Conservation (phyloP, 2,113 vertebrate species). For the Elephantulus edwardii region DNA sequence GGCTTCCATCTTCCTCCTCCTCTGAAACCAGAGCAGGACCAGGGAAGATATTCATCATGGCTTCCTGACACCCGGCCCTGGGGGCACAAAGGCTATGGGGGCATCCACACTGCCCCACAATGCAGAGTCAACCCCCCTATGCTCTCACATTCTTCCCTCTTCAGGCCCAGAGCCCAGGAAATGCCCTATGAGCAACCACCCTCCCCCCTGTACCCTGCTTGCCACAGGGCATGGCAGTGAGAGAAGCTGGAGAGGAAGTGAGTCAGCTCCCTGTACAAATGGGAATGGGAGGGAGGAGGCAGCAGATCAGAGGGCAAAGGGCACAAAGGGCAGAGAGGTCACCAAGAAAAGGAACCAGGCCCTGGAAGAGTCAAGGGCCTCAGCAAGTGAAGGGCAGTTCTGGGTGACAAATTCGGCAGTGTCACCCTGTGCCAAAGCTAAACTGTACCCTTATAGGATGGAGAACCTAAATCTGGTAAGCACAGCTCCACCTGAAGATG, state of each 20-base stretch:
- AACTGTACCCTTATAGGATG: background rate
- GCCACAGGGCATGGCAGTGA: constrained; percentile 48
- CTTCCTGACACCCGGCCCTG: background rate
- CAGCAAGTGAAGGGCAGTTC: background rate
- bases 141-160: background rate
- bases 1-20: background rate
- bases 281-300: constrained; percentile 56
- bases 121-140: background rate
- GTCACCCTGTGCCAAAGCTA: background rate
- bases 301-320: constrained; percentile 43
- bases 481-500: constrained; percentile 66
- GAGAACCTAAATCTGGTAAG: constrained; percentile 26
- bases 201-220: constrained; percentile 2
- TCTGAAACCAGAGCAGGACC: background rate
- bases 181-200: background rate
- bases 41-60: background rate
- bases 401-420: background rate
- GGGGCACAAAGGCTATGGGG: background rate
- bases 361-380: background rate
- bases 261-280: constrained; percentile 74
- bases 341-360: constrained; percentile 16
- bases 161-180: background rate
- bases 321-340: constrained; percentile 56
- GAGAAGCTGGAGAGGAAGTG: constrained; percentile 66
- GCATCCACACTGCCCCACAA: background rate